These are phyloP conservation scores for Exaiptasia diaphana DNA, from an alignment of 64 coral and sea anemone genomes.

Conservation along the genomic window DNA sequence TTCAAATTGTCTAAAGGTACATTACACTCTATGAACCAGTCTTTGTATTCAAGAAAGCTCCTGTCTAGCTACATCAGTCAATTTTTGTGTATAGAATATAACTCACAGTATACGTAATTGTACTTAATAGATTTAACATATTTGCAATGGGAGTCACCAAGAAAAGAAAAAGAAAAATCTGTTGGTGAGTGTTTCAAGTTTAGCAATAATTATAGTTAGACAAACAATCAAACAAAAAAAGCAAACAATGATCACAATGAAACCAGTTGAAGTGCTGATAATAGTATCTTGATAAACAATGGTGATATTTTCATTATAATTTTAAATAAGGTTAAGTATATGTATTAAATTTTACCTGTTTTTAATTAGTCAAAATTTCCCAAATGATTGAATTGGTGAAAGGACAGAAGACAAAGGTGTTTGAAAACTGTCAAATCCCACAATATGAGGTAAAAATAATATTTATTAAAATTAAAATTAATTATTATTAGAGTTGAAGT, in stretches of 20 bases:
- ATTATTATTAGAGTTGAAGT: too few species aligned
- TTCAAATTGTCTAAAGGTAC: conserved; percentile 59
- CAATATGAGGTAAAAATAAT: conserved; percentile 67
- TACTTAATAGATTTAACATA: conserved; percentile 21
- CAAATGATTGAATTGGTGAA: conserved; percentile 70
- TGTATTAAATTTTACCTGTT: not conserved
- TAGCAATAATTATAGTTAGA: too few species aligned
- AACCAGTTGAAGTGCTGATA: too few species aligned
- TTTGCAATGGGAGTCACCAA: conserved; percentile 38
- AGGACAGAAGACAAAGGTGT: conserved; percentile 82
- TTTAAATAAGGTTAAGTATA: not conserved
- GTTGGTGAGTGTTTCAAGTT: not conserved
- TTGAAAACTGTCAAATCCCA: conserved; percentile 59
- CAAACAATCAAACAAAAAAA: too few species aligned
- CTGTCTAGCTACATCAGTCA: not conserved
- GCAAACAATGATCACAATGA: too few species aligned
- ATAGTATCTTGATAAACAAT: not conserved
- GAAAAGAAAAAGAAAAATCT: conserved; percentile 56
- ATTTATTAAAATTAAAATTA: too few species aligned
- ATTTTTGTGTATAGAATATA: not conserved
- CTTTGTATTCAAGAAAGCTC: not conserved
- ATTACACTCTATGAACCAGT: not conserved
- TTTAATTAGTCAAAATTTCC: conserved; percentile 53
- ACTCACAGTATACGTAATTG: not conserved
- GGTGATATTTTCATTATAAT: not conserved